Evolutionary conservation across 2,113 vertebrate genomes (phyloP), one percentile per base, ranked within the genome.

Genomic region (Neopipo cinnamomea): DNA sequence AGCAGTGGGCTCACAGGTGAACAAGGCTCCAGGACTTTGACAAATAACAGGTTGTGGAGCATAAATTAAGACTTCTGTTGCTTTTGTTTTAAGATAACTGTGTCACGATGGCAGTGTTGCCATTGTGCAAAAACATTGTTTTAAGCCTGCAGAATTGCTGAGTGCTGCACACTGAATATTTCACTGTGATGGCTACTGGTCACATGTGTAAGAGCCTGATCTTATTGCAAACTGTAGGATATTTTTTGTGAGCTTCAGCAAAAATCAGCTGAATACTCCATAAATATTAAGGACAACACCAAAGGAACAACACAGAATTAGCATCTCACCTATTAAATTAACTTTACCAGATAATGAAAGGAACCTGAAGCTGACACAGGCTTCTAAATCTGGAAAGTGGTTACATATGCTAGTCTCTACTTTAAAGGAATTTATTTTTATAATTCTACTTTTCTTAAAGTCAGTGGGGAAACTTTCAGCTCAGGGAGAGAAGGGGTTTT

Each of bases 201-300:
- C 53, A 86, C 12, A 2, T 83, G 77, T 67, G 27, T 21, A 92
- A 78, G 56, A 86, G 85, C 68, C 86, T 80, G 37, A 68, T 62
- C 82, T 94, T 80, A 39, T 2, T 95, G 93, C 91, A 95, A 85
- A 71, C 63, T 91, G 73, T 33, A 47, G 56, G 66, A 31, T 59
- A 59, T 55, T 94, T 97, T 82, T 67, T 88, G 81, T 93, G 86
- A 24, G 49, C 83, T 97, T 97, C 95, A 95, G 96, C 92, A 96
- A 85, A 95, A 97, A 68, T 82, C 74, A 82, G 53, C 37, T 47
- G 19, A 83, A 75, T 55, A 63, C 23, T 56, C 86, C 90, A 94
- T 95, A 93, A 97, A 95, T 95, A 96, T 88, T 93, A 93, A 90
- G 76, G 37, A 31, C 53, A 72, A 68, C 65, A 75, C 39, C 15